phyloP scores from a whole-genome alignment of 2,888 invertebrate genomes.

The Arge pagana region DNA sequence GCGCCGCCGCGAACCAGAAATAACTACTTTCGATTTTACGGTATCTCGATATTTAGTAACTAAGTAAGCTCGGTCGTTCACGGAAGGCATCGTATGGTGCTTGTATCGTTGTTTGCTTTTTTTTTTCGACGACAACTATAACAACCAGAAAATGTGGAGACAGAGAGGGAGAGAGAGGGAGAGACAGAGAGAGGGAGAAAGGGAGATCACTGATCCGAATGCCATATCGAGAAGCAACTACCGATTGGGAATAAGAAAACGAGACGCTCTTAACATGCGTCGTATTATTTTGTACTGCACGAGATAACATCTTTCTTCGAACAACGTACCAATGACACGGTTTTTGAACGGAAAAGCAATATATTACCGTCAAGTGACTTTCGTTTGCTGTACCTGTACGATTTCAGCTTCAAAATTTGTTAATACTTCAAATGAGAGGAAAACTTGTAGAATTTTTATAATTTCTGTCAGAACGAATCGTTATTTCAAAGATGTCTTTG shows the following conservation, averaged over 20 bases:
- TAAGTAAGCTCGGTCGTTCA: conserved; percentile 58
- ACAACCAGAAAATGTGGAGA: conserved; percentile 38
- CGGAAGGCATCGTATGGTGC: conserved; percentile 59
- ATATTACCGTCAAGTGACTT: too few relatives aligned
- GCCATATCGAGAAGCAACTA: neutral
- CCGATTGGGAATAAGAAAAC: too few relatives aligned
- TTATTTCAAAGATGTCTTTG: neutral
- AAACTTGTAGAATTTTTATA: conserved; percentile 16
- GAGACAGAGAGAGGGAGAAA: neutral
- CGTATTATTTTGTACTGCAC: too few relatives aligned
- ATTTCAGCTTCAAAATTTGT: too few relatives aligned
- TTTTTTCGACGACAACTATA: conserved; percentile 55
- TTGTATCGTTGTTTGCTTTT: conserved; percentile 55
- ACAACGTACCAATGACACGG: too few relatives aligned
- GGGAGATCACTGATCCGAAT: neutral
- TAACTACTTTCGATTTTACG: conserved; percentile 20
- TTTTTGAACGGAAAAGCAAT: too few relatives aligned
- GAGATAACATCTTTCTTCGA: too few relatives aligned
- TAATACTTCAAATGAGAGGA: too few relatives aligned
- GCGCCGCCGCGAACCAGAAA: too few relatives aligned
- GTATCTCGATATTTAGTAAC: conserved; percentile 38
- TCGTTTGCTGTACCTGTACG: too few relatives aligned
- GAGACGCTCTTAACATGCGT: too few relatives aligned
- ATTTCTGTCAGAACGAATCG: conserved; percentile 20
- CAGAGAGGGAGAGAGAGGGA: neutral